Evolutionary conservation across 2,113 vertebrate genomes (phyloP).

Genomic region (Copsychus sechellarum): DNA sequence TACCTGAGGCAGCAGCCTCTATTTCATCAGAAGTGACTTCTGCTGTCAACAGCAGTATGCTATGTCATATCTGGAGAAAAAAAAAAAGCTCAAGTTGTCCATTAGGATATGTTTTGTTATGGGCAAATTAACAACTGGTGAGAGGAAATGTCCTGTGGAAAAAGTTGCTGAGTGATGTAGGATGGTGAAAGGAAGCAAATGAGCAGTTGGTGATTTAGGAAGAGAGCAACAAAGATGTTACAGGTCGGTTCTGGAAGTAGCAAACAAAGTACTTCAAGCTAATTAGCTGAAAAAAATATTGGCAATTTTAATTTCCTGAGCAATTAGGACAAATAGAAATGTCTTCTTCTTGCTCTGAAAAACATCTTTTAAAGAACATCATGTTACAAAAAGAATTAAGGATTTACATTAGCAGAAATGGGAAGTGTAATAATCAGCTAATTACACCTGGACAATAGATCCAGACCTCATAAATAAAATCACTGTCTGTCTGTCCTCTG

Average conservation of each 20-base stretch:
- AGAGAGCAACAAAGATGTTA: background rate
- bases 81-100: background rate
- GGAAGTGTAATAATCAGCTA: conserved; percentile 25
- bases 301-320: conserved; percentile 30
- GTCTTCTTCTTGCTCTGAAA: conserved; percentile 38
- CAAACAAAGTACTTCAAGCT: background rate
- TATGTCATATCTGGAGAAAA: background rate
- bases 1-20: background rate
- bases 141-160: conserved; percentile 16
- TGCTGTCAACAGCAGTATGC: background rate
- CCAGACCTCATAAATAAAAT: background rate
- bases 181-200: background rate
- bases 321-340: background rate
- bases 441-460: conserved; percentile 19
- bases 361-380: background rate
- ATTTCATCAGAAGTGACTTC: background rate
- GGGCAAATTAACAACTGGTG: background rate
- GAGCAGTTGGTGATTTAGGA: background rate
- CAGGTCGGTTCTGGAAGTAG: background rate
- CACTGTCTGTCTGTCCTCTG: background rate
- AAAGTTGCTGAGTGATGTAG: conserved; percentile 27
- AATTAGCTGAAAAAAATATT: conserved; percentile 7
- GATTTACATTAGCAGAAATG: conserved; percentile 28
- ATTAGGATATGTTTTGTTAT: background rate
- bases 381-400: background rate